These are phyloP conservation scores for Benthosema pterotum DNA, from an alignment of 2,797 vertebrate genomes.

Conservation along the genomic window DNA sequence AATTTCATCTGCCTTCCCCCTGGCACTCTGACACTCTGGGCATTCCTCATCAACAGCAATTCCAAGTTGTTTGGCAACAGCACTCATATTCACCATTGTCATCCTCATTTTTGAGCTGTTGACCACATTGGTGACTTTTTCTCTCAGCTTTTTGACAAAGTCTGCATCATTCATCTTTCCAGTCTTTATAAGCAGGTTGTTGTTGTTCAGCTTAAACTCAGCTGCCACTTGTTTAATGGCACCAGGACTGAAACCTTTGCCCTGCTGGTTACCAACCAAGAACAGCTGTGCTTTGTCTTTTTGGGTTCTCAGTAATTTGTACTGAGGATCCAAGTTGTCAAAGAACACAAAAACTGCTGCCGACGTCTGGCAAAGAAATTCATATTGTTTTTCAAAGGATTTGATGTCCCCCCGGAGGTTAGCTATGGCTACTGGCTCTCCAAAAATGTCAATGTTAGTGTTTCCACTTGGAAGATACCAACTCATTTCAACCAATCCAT, in stretches of 20 bases:
- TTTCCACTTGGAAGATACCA: too few species aligned
- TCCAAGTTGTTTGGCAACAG: too few species aligned
- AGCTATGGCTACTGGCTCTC: slow-evolving; percentile 78
- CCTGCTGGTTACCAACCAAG: slow-evolving; percentile 61
- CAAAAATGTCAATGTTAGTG: slow-evolving; percentile 80
- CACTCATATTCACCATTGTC: too few species aligned
- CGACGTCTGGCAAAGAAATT: slow-evolving; percentile 79
- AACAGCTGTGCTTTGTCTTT: slow-evolving; percentile 50
- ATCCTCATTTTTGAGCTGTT: slow-evolving; percentile 59
- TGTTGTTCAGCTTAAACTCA: slow-evolving; percentile 42
- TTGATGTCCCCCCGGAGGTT: slow-evolving; percentile 80
- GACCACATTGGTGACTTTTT: slow-evolving; percentile 29
- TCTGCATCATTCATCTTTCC: slow-evolving; percentile 58
- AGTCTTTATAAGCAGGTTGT: slow-evolving; percentile 54
- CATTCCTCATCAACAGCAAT: slow-evolving; percentile 79
- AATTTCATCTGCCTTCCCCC: slow-evolving; percentile 62
- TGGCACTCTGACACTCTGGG: slow-evolving; percentile 70
- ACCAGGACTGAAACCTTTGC: rapidly evolving
- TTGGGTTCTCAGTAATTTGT: slow-evolving; percentile 34
- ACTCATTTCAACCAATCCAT: too few species aligned
- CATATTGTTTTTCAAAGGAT: slow-evolving; percentile 75
- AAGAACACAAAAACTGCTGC: slow-evolving; percentile 82
- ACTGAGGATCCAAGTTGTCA: slow-evolving; percentile 66
- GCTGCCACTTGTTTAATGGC: slow-evolving; percentile 26
- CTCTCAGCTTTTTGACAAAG: slow-evolving; percentile 50